These are phyloP conservation scores for Andrena praecox DNA, from an alignment of 2,888 invertebrate species.

Conservation along the genomic window DNA sequence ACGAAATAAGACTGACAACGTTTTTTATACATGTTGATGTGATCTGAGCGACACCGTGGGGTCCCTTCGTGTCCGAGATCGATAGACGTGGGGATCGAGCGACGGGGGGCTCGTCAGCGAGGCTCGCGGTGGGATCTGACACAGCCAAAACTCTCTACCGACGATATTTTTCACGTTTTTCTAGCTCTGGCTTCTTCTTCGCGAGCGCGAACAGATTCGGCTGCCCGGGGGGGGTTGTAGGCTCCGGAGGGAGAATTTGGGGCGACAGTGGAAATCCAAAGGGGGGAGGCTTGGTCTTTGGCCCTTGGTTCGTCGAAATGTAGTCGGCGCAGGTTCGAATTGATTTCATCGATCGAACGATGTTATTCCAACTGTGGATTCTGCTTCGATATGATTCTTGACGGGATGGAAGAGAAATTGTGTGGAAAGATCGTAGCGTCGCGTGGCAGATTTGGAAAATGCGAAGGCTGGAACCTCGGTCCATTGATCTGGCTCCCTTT, in stretches of 20 bases:
- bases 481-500: neutral
- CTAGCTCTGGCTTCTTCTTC: constrained; percentile 38
- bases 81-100: neutral
- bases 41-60: constrained; percentile 5
- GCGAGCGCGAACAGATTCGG: constrained; percentile 11
- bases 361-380: neutral
- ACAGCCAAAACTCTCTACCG: constrained; percentile 56
- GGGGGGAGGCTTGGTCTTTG: neutral
- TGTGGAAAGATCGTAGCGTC: neutral
- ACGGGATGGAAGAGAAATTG: neutral
- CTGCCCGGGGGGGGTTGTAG: too few species aligned
- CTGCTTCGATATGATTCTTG: neutral
- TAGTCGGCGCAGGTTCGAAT: neutral
- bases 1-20: constrained; percentile 67
- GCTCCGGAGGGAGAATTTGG: neutral
- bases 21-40: constrained; percentile 66
- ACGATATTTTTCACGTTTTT: constrained; percentile 40
- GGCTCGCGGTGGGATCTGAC: constrained; percentile 24
- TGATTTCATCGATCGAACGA: neutral
- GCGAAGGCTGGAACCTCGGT: neutral
- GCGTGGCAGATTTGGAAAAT: neutral
- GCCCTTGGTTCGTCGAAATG: neutral
- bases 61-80: neutral
- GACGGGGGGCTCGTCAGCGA: neutral
- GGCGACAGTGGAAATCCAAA: neutral